Base-by-base conservation (phyloP, 37 sponge, comb jelly and placozoan species). In the Tethya wilhelma region DNA sequence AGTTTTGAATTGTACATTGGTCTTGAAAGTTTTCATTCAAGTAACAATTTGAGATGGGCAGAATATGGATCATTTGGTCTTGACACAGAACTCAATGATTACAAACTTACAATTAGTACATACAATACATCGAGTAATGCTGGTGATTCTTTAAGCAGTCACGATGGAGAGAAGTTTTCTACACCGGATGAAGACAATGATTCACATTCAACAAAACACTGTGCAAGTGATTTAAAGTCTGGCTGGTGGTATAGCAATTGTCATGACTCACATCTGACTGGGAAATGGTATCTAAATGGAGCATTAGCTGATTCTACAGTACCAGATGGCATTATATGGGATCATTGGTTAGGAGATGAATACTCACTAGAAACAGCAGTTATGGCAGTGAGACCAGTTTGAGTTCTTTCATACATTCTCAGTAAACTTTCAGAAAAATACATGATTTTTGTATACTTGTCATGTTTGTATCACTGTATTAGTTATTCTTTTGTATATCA, bases 161-260 rank as follows among this genome's bases (percentile, higher is more conserved):
- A 87, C 59, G 37, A 88, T 70, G 72, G 72, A 4, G 55, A 53
- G 64, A 76, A 60, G 25, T 88, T 88, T 41, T 77, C 89, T 19
- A 88, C 89, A n/a, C 53, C 25, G 34, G 89, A 88, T 53, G 36
- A 77, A 0, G 84, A 88, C 57, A 60, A 77, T 38, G 89, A 81
- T 49, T 20, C 37, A 6, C 6, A 53, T 36, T 22, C 6, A 1
- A 34, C 4, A 4, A 23, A 25, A 0, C 39, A 87, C 49, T 87
- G 88, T 74, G 82, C 82, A 0, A 26, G 25, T 4, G 22, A 26
- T 6, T 41, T 20, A 25, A 44, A 34, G 2, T 30, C 56, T 60
- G 88, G 78, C 4, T 87, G 88, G 88, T 87, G 89, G 89, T 87
- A 69, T 57, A 22, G 65, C 30, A 42, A 67, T 53, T 89, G 84